These are phyloP conservation scores for Apomyelois bistriatella DNA, from an alignment of 2,888 invertebrate genomes.

Conservation along the genomic window DNA sequence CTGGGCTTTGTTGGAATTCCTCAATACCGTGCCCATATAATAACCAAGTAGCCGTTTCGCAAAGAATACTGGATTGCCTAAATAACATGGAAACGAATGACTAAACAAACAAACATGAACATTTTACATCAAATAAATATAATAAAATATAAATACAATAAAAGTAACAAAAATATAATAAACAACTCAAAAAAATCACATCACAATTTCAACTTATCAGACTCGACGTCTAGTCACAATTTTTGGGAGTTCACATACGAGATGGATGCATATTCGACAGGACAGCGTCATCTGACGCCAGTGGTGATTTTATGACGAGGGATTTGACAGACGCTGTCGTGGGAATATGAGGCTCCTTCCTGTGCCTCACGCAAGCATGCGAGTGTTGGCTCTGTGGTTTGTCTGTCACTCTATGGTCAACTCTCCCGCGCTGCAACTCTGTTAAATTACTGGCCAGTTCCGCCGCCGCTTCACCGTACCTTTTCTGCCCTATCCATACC, in stretches of 20 bases:
- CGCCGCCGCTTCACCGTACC: conserved; percentile 62
- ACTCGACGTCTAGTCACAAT: no score
- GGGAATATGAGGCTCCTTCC: conserved; percentile 54
- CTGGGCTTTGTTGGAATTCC: no score
- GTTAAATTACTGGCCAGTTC: conserved; percentile 56
- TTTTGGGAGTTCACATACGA: background rate
- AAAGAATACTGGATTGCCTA: no score
- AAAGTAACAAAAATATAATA: conserved; percentile 1
- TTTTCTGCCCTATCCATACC: conserved; percentile 55
- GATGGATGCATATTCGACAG: conserved; percentile 5
- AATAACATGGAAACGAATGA: no score
- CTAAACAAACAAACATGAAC: no score
- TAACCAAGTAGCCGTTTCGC: no score
- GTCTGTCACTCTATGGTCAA: conserved; percentile 40
- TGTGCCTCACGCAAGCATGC: conserved; percentile 38
- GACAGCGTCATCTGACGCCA: conserved; percentile 24
- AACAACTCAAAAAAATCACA: background rate
- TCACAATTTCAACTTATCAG: conserved; percentile 6
- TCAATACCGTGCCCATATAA: no score
- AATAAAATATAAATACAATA: background rate
- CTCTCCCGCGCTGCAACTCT: conserved; percentile 52
- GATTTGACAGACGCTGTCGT: conserved; percentile 38
- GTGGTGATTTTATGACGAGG: conserved; percentile 42
- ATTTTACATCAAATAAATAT: background rate
- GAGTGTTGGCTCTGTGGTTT: conserved; percentile 48